These are phyloP conservation scores for Pterophyllum scalare DNA, from an alignment of 2,113 vertebrate species.

Conservation along the genomic window DNA sequence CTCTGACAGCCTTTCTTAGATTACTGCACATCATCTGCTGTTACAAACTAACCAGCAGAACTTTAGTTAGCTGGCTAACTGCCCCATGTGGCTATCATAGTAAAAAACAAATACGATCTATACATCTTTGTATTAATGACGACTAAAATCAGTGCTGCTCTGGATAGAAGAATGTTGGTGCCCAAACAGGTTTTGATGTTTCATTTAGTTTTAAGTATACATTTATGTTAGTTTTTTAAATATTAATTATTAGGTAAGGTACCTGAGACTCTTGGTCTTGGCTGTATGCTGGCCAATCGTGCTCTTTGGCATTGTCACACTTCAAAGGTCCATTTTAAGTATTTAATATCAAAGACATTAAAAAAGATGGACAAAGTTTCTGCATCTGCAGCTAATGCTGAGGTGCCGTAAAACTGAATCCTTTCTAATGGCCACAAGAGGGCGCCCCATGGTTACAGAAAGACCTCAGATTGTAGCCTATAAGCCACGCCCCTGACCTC, in stretches of 20 bases:
- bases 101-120: too few species aligned
- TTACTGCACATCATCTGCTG: neutral
- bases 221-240: neutral
- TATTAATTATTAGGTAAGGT: neutral
- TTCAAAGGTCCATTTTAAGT: neutral
- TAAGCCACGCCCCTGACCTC: neutral
- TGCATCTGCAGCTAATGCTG: too few species aligned
- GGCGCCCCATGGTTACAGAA: too few species aligned
- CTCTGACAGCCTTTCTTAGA: neutral
- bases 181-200: neutral
- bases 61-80: neutral
- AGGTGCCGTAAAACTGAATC: too few species aligned
- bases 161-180: neutral
- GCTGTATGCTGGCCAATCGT: neutral
- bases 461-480: too few species aligned
- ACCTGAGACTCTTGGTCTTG: neutral
- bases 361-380: too few species aligned
- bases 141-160: neutral
- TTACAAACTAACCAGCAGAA: neutral
- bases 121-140: neutral
- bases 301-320: neutral
- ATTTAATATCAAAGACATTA: neutral
- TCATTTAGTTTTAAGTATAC: neutral
- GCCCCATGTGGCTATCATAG: neutral
- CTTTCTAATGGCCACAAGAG: too few species aligned